Evolutionary conservation across 2,113 vertebrate species (phyloP).

Genomic region (Leptosomus discolor): DNA sequence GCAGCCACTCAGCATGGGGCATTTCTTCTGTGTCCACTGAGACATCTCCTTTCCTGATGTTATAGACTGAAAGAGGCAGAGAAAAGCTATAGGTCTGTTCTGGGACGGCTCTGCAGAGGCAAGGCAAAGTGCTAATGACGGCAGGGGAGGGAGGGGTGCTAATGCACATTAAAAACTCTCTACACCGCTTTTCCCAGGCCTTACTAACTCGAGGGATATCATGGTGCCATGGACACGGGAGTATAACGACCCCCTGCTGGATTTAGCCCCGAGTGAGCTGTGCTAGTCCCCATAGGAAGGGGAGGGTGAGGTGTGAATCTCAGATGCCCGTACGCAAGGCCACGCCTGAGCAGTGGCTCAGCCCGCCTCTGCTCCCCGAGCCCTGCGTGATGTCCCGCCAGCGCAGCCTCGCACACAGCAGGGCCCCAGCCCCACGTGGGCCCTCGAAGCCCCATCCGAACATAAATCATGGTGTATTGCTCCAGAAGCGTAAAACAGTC

Average conservation of each 20-base stretch:
- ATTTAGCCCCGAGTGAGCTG: background rate
- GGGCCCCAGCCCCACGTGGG: background rate
- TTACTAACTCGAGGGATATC: background rate
- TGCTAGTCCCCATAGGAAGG: rapidly evolving
- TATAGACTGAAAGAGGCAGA: too few species aligned
- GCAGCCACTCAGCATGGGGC: background rate
- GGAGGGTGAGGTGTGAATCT: background rate
- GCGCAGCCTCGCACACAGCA: background rate
- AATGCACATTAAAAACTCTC: background rate
- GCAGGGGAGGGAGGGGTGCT: too few species aligned
- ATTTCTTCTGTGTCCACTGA: background rate
- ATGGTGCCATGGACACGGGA: background rate
- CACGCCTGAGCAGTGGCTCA: background rate
- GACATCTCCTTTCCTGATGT: rapidly evolving
- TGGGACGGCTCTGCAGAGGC: background rate
- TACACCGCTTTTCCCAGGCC: background rate
- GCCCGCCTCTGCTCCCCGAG: background rate
- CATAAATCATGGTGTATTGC: background rate
- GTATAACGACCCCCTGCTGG: background rate
- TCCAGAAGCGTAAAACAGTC: background rate
- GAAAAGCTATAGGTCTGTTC: background rate
- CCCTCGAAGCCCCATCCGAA: rapidly evolving
- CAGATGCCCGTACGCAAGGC: background rate
- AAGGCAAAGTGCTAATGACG: too few species aligned
- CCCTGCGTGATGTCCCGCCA: background rate